Conservation (phyloP, 2,113 vertebrate genomes). For the Saccopteryx leptura region DNA sequence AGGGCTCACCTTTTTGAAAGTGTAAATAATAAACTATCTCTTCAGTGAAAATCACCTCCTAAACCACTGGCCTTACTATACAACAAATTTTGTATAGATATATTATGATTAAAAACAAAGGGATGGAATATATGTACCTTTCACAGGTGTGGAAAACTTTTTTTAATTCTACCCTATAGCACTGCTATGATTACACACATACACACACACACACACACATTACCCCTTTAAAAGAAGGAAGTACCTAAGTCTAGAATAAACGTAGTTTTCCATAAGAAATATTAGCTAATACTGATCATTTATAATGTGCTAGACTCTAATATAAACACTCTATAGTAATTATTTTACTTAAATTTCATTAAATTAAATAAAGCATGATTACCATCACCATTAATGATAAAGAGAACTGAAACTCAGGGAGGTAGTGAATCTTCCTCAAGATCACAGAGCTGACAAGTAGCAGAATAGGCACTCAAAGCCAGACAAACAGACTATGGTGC, state of each 20-base stretch:
- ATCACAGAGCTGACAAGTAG: not conserved
- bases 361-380: not conserved
- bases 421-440: not conserved
- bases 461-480: no score
- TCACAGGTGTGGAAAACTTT: not conserved
- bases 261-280: not conserved
- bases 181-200: not conserved
- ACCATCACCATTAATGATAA: not conserved
- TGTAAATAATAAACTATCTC: not conserved
- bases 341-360: not conserved
- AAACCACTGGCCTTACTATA: not conserved
- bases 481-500: no score
- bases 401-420: not conserved
- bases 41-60: not conserved
- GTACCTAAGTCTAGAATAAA: not conserved
- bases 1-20: not conserved
- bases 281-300: not conserved
- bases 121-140: not conserved
- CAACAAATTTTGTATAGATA: not conserved
- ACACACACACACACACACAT: not conserved
- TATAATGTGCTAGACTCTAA: not conserved
- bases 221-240: not conserved
- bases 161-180: not conserved
- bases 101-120: not conserved
- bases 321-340: not conserved